Percentiles rank a stretch among this genome's conserved stretches.
phyloP scores from a whole-genome alignment of 2,113 vertebrate species.

The Pedionomus torquatus region DNA sequence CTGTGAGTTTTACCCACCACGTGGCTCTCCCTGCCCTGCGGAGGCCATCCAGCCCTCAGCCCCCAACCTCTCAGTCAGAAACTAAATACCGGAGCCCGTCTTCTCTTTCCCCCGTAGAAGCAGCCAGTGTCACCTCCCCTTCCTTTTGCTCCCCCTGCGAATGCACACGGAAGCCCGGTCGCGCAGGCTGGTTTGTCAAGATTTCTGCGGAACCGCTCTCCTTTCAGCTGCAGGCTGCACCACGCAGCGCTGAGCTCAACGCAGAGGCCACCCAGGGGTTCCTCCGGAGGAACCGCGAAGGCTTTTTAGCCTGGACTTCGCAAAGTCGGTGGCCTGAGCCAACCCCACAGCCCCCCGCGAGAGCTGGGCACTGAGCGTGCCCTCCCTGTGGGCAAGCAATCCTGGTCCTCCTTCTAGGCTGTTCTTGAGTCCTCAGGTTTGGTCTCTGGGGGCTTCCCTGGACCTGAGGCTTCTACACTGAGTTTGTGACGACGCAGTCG shows the following conservation, averaged over 20 bases:
- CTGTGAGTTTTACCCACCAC: no score
- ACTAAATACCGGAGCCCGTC: no score
- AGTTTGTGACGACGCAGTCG: background rate
- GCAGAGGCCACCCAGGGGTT: background rate
- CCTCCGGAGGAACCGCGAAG: background rate
- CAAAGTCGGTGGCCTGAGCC: background rate
- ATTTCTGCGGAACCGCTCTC: background rate
- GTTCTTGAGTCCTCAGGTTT: background rate
- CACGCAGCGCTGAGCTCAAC: background rate
- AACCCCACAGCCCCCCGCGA: background rate
- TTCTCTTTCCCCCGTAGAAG: no score
- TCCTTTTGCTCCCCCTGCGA: no score
- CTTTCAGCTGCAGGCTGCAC: background rate
- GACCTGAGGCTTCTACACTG: background rate
- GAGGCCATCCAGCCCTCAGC: no score
- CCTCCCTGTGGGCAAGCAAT: background rate
- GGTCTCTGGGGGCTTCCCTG: background rate
- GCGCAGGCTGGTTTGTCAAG: background rate
- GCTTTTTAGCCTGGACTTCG: background rate
- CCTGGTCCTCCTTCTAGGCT: fast-evolving
- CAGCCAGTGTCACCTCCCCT: no score
- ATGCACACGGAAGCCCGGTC: background rate
- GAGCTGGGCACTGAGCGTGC: background rate
- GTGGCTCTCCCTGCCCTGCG: no score
- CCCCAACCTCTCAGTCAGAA: no score